Evolutionary conservation across 2,797 vertebrate genomes (phyloP).

Genomic region (Balearica regulorum): DNA sequence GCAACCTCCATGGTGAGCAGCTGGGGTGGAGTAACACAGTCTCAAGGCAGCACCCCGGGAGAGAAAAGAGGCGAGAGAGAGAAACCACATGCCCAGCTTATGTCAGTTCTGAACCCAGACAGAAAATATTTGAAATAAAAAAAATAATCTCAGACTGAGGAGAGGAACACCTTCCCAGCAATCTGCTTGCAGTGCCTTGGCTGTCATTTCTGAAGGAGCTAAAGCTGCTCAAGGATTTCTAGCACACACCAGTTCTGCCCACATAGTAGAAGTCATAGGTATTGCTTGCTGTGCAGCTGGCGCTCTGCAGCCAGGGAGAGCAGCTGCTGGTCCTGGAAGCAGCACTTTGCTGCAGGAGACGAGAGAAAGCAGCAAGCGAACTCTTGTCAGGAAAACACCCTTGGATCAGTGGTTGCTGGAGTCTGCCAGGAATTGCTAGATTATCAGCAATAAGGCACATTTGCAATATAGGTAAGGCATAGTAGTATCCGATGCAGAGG

Average conservation of each 20-base stretch:
- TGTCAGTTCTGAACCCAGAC: not conserved
- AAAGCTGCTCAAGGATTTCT: not conserved
- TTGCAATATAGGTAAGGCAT: not conserved
- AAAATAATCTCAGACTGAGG: not conserved
- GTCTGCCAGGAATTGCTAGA: not conserved
- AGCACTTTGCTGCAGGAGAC: not conserved
- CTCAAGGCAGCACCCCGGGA: not conserved
- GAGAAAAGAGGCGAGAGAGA: not conserved
- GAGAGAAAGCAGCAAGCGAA: not conserved
- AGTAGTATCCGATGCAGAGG: fast-evolving
- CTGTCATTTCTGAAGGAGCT: not conserved
- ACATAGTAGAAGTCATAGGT: not conserved
- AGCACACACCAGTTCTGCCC: not conserved
- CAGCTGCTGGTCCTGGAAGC: not conserved
- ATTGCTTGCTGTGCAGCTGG: not conserved
- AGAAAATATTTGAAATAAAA: not conserved
- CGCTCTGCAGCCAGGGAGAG: not conserved
- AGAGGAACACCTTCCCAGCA: not conserved
- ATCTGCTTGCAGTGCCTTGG: not conserved
- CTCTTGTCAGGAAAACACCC: not conserved
- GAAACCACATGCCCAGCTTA: slow-evolving; percentile 4
- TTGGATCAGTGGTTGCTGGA: not conserved
- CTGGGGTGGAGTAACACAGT: not conserved
- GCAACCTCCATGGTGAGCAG: not conserved
- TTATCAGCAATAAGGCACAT: not conserved